Percentiles rank a stretch among this genome's conserved stretches.
Evolutionary conservation across 2,888 invertebrate species (phyloP).

Genomic region (Netelia virgata): DNA sequence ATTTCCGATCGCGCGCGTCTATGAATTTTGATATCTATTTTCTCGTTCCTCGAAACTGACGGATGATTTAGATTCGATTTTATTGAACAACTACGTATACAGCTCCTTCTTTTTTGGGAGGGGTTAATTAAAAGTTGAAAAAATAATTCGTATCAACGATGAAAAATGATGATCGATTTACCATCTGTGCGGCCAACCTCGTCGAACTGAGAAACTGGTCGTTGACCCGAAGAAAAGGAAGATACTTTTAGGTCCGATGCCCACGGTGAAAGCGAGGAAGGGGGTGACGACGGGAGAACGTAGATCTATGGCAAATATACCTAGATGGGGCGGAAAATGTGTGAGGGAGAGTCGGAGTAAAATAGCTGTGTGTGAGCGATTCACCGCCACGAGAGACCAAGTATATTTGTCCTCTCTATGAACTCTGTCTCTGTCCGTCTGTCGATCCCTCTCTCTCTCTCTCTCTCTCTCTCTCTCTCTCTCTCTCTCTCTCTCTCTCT

Average conservation of each 20-base stretch:
- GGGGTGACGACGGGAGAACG: not conserved
- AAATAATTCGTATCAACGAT: too few species aligned
- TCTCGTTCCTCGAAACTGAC: too few species aligned
- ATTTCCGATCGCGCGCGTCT: too few species aligned
- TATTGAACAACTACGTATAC: too few species aligned
- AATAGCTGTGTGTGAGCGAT: slow-evolving; percentile 4
- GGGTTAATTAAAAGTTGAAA: too few species aligned
- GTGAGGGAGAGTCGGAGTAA: not conserved
- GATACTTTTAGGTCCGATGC: not conserved
- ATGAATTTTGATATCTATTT: too few species aligned
- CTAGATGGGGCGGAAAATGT: slow-evolving; percentile 9
- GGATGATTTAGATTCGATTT: too few species aligned
- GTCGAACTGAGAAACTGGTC: not conserved
- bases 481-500: not conserved
- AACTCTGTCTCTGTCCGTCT: not conserved
- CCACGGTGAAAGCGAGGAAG: slow-evolving; percentile 15
- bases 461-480: not conserved
- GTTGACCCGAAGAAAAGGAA: slow-evolving; percentile 9
- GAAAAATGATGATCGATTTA: too few species aligned
- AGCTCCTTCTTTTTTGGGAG: too few species aligned
- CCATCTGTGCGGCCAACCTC: not conserved
- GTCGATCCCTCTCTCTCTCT: not conserved
- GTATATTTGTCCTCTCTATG: slow-evolving; percentile 78
- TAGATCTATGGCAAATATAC: slow-evolving; percentile 30
- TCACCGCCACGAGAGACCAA: slow-evolving; percentile 53